Conservation (phyloP, 1,140 invertebrate species). For the Oscheius sp. region DNA sequence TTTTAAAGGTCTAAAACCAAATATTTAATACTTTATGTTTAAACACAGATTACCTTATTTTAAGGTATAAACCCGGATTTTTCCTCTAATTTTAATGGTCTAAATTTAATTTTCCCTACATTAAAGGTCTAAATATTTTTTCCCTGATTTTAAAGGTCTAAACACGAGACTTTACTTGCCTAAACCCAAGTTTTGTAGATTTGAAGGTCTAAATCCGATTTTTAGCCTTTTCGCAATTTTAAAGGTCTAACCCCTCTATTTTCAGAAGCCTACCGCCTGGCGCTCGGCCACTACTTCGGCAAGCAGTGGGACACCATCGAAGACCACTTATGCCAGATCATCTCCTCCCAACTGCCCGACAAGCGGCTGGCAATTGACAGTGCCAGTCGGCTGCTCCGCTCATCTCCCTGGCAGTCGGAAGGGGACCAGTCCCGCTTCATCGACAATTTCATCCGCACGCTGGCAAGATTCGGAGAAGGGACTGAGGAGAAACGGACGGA, state of each 20-base stretch:
- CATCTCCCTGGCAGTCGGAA: neutral
- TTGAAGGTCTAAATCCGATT: no score
- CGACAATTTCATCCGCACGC: neutral
- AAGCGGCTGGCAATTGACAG: neutral
- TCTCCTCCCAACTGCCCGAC: neutral
- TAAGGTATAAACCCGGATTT: no score
- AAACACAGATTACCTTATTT: no score
- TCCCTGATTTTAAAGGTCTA: no score
- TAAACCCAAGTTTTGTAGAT: no score
- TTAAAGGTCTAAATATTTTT: no score
- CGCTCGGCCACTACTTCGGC: constrained; percentile 12
- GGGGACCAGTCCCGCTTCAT: neutral
- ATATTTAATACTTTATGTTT: no score
- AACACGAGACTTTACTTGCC: no score
- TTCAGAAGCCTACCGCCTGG: constrained; percentile 22
- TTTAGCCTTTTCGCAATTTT: no score
- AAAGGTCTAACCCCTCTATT: no score
- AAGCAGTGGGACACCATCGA: constrained; percentile 8
- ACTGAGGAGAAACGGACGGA: neutral
- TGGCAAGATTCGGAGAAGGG: neutral
- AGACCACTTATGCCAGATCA: neutral
- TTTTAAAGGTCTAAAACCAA: neutral
- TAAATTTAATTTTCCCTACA: no score
- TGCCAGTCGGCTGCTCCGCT: neutral
- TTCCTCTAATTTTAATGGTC: no score